phyloP scores from a whole-genome alignment of 2,888 invertebrate species.

The Hyposoter dolosus region DNA sequence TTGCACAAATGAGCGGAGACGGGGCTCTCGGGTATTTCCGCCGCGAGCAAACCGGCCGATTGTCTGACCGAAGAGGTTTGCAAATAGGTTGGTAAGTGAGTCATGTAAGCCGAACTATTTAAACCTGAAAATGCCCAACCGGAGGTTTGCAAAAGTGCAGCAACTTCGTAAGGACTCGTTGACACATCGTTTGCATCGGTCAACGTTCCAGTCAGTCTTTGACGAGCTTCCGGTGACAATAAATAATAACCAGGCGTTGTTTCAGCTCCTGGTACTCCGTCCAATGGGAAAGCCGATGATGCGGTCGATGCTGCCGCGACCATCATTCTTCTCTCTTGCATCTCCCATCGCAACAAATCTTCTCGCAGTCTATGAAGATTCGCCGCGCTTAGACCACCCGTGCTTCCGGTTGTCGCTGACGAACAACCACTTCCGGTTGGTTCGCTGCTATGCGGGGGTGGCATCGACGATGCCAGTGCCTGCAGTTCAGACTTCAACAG shows the following conservation, averaged over 20 bases:
- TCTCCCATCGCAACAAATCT: conserved; percentile 82
- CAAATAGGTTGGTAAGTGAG: conserved; percentile 76
- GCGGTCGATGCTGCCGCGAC: conserved; percentile 81
- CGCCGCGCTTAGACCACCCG: conserved; percentile 78
- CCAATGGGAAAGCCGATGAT: conserved; percentile 67
- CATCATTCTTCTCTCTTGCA: conserved; percentile 83
- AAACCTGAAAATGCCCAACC: conserved; percentile 80
- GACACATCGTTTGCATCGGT: conserved; percentile 66
- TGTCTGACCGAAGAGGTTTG: conserved; percentile 68
- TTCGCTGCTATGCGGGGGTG: conserved; percentile 75
- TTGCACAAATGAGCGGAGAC: conserved; percentile 43
- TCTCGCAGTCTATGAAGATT: conserved; percentile 82
- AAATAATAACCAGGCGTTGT: conserved; percentile 82
- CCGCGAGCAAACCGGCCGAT: conserved; percentile 55
- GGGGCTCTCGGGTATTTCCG: conserved; percentile 62
- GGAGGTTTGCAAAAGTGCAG: conserved; percentile 78
- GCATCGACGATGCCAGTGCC: conserved; percentile 83
- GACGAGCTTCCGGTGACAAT: conserved; percentile 78
- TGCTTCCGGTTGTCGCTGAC: conserved; percentile 79
- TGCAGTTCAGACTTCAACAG: conserved; percentile 84
- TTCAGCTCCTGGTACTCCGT: conserved; percentile 57
- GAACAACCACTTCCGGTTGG: conserved; percentile 72
- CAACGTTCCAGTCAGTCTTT: conserved; percentile 73
- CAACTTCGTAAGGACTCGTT: conserved; percentile 78
- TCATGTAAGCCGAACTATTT: conserved; percentile 77